phyloP scores from a whole-genome alignment of 30 jellyfish, hydroid and myxozoan species.

The Pseudorhiza aurosa region DNA sequence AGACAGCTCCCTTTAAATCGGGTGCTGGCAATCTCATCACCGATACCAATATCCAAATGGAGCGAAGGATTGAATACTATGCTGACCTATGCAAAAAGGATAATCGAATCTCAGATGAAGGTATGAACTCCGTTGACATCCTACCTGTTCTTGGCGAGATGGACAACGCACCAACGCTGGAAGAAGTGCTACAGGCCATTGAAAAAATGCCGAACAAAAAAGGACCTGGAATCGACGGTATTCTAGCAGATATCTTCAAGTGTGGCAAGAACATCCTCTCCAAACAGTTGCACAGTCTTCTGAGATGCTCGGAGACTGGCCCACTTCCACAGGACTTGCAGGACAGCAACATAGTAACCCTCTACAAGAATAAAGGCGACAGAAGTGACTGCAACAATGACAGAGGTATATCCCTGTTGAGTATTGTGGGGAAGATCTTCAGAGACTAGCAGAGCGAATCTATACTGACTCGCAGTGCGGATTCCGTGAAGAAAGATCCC shows the following conservation, averaged over 20 bases:
- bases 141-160: conserved; percentile 49
- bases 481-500: conserved; percentile 29
- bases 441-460: conserved; percentile 6
- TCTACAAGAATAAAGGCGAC: conserved; percentile 46
- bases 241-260: conserved; percentile 16
- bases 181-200: conserved; percentile 39
- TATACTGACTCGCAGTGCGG: conserved; percentile 67
- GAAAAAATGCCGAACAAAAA: conserved; percentile 23
- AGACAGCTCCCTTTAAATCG: conserved; percentile 39
- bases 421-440: conserved; percentile 43
- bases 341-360: conserved; percentile 1
- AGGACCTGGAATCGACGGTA: conserved; percentile 46
- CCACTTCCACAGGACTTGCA: conserved; percentile 39
- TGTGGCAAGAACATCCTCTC: not conserved
- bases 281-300: not conserved
- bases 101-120: conserved; percentile 2
- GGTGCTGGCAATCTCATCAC: conserved; percentile 16
- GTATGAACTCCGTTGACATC: conserved; percentile 11
- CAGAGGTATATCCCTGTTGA: conserved; percentile 59
- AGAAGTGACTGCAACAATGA: conserved; percentile 56
- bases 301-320: conserved; percentile 15
- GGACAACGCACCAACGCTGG: conserved; percentile 46
- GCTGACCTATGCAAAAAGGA: conserved; percentile 40
- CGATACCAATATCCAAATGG: conserved; percentile 41
- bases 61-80: conserved; percentile 68